phyloP scores from a whole-genome alignment of 2,888 invertebrate species.

The Phorcus lineatus region DNA sequence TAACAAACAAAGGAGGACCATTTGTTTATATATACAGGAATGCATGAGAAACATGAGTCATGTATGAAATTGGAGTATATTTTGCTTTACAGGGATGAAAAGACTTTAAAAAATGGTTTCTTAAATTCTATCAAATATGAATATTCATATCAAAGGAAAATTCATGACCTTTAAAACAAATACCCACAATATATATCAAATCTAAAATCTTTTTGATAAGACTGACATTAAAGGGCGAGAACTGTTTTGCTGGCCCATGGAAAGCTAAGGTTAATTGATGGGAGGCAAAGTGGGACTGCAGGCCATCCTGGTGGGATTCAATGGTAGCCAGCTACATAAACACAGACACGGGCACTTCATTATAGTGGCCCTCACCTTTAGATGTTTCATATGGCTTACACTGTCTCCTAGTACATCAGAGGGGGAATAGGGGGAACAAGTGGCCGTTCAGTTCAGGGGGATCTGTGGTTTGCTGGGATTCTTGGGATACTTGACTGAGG shows the following conservation, averaged over 20 bases:
- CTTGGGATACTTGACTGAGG: too few relatives aligned
- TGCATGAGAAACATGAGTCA: too few relatives aligned
- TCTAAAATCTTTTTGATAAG: not conserved
- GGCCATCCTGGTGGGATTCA: conserved; percentile 4
- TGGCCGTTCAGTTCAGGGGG: too few relatives aligned
- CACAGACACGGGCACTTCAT: conserved; percentile 1
- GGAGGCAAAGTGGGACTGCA: not conserved
- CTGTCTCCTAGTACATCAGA: too few relatives aligned
- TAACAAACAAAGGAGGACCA: too few relatives aligned
- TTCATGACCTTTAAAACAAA: not conserved
- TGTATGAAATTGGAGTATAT: too few relatives aligned
- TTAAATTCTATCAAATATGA: not conserved
- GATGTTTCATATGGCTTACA: too few relatives aligned
- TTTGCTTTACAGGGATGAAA: too few relatives aligned
- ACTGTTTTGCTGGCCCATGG: not conserved
- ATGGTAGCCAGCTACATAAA: conserved; percentile 14
- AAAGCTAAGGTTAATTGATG: conserved; percentile 13
- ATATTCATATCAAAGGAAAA: not conserved
- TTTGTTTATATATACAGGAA: too few relatives aligned
- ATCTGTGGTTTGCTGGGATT: too few relatives aligned
- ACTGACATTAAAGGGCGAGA: not conserved
- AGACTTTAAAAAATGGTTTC: not conserved
- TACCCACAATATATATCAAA: not conserved
- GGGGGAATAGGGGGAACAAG: too few relatives aligned
- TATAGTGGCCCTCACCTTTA: not conserved